Base-by-base conservation (phyloP, 1,140 invertebrate species). In the Calephelis nemesis region DNA sequence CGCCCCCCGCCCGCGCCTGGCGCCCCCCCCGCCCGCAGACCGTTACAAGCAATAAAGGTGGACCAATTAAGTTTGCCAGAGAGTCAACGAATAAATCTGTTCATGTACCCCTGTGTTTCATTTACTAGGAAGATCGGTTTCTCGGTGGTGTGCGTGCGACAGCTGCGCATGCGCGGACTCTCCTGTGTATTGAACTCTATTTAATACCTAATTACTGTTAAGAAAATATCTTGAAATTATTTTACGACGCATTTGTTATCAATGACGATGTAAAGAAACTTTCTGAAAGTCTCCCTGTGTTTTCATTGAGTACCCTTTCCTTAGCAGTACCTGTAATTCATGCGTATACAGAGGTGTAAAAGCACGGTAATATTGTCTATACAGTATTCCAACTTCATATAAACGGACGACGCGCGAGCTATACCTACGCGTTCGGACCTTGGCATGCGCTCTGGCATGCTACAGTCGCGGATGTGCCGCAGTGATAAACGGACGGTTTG, bases 21-120 rank as follows among this genome's bases (percentile, higher is more conserved):
- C 74, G 70, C 72, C 42, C 45, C 45, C 54, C 62, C 78, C 79
- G 77, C 74, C 73, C 72, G 75, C 83, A 83, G 82, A 30, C 30
- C 30, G 30, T 84, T 83, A 84, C 80, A 90, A 90, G 87, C 87
- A 88, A 90, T 90, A 89, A 90, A 84, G 87, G 87, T 88, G 87
- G 87, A 90, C 87, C 87, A 87, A 88, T 82, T 78, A 84, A 86
- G 85, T 88, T 86, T 86, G 84, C 87, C 84, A 77, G 79, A 74
- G 79, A 86, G 79, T 90, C 87, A 90, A 90, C 87, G 87, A 90
- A 90, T 86, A 84, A 87, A 83, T 81, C 76, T 82, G 82, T 86
- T 86, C 81, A 87, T 85, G 84, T 84, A 85, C 63, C 70, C 52
- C 62, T 63, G 73, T 72, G 73, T 81, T 81, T 83, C 60, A 77